These are phyloP conservation scores for Cheilosia impressa DNA, from an alignment of 2,888 invertebrate genomes.

Conservation along the genomic window DNA sequence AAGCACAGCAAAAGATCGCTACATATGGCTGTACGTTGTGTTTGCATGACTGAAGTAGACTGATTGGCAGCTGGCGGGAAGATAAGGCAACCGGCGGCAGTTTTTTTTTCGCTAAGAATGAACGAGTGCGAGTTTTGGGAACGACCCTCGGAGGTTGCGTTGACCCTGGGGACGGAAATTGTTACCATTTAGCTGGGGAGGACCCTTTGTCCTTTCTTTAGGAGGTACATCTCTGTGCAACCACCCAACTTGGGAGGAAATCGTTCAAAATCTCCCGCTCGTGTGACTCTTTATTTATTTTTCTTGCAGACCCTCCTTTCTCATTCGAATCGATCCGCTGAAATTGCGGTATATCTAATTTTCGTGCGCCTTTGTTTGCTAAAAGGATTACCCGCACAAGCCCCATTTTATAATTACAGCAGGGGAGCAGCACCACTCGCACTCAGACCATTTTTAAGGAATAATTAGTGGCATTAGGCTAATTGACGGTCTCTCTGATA, in stretches of 20 bases:
- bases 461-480: conserved; percentile 28
- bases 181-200: neutral
- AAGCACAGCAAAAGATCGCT: neutral
- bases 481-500: conserved; percentile 24
- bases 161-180: neutral
- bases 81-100: conserved; percentile 23
- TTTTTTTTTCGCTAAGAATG: neutral
- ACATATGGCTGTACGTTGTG: neutral
- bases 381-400: neutral
- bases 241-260: neutral
- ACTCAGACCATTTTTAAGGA: neutral
- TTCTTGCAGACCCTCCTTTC: neutral
- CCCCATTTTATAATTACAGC: neutral
- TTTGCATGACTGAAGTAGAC: conserved; percentile 38
- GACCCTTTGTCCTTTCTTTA: neutral
- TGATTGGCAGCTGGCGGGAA: conserved; percentile 47
- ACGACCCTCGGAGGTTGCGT: neutral
- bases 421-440: neutral
- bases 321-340: neutral
- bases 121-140: too few species aligned
- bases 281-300: too few species aligned
- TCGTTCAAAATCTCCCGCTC: neutral
- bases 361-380: neutral
- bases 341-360: neutral
- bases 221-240: neutral